Conservation (phyloP, 2,113 vertebrate species). For the Ondatra zibethicus region DNA sequence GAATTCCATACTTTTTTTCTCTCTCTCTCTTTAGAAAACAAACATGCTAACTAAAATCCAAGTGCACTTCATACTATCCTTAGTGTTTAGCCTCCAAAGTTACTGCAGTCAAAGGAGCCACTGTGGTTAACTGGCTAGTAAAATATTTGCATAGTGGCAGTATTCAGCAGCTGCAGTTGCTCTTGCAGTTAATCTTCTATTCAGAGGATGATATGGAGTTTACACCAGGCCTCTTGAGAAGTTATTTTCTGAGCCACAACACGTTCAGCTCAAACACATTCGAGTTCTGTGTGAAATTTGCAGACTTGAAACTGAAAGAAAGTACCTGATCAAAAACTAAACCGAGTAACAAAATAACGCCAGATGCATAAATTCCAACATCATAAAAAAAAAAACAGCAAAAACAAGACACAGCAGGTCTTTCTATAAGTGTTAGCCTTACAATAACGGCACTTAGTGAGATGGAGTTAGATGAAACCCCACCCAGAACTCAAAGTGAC, state of each 20-base stretch:
- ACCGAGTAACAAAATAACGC: neutral
- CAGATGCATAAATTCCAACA: neutral
- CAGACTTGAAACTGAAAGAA: neutral
- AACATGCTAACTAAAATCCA: neutral
- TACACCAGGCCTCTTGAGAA: too few species aligned
- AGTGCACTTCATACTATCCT: neutral
- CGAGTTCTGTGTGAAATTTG: neutral
- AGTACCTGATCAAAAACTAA: neutral
- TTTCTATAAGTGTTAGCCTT: too few species aligned
- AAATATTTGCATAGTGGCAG: neutral
- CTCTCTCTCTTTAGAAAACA: neutral
- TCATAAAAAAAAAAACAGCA: neutral
- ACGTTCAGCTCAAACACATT: neutral
- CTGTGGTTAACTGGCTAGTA: neutral
- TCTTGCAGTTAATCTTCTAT: neutral
- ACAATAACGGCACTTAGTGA: neutral
- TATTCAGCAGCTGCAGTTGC: neutral
- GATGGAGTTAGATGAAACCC: neutral
- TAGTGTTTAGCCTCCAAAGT: neutral
- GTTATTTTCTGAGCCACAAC: neutral
- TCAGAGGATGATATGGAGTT: neutral
- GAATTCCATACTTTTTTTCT: neutral
- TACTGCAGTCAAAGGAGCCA: neutral
- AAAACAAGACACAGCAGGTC: neutral
- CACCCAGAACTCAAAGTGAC: neutral